phyloP scores from a whole-genome alignment of 2,797 vertebrate genomes.

The Pogoniulus pusillus region DNA sequence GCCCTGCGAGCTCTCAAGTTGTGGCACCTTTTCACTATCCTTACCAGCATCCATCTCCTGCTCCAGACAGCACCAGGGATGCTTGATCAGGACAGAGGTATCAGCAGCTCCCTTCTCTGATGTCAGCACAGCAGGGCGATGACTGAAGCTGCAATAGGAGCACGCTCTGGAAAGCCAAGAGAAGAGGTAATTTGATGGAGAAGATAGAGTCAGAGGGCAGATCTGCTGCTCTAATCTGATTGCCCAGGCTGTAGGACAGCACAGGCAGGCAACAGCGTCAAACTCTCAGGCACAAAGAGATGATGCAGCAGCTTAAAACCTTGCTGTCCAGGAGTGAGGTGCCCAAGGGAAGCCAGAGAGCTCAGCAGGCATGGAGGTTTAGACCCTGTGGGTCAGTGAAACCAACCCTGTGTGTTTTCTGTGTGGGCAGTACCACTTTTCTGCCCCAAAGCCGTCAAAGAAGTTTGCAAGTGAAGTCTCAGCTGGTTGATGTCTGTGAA shows the following conservation, averaged over 20 bases:
- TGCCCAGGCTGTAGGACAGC: background rate
- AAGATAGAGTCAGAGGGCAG: background rate
- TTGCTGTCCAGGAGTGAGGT: background rate
- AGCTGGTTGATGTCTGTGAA: background rate
- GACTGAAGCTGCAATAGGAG: background rate
- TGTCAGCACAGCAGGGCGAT: background rate
- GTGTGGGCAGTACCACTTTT: fast-evolving
- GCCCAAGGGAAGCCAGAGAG: background rate
- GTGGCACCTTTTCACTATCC: fast-evolving
- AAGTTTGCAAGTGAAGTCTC: background rate
- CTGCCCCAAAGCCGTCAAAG: background rate
- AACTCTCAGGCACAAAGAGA: background rate
- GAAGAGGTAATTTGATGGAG: conserved; percentile 18
- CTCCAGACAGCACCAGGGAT: background rate
- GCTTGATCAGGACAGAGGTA: background rate
- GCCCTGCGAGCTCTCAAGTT: too few relatives aligned
- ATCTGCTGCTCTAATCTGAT: conserved; percentile 27
- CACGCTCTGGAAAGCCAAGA: background rate
- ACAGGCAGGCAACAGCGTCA: background rate
- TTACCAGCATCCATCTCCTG: fast-evolving
- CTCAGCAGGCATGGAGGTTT: background rate
- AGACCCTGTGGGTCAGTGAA: fast-evolving
- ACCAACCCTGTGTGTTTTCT: background rate
- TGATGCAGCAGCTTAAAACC: background rate
- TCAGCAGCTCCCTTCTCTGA: background rate